A percentile compares a stretch with the other conserved stretches of the same genome.
Conservation (phyloP, 2,113 vertebrate genomes). For the Peromyscus californicus region DNA sequence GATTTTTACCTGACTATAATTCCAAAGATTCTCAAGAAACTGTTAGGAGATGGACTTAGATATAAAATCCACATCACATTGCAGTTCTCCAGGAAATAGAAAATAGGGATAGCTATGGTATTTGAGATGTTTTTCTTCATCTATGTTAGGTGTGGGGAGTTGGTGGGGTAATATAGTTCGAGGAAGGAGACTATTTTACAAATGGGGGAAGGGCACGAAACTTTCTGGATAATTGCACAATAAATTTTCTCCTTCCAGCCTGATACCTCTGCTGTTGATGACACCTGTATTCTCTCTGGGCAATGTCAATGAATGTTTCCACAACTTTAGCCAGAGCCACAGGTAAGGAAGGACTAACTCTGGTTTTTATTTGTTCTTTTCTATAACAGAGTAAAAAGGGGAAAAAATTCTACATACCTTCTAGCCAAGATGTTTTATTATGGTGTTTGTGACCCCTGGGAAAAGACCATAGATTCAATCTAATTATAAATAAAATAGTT, state of each 20-base stretch:
- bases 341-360: constrained; percentile 86
- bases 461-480: background rate
- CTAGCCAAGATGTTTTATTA: background rate
- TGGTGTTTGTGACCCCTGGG: background rate
- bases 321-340: constrained; percentile 91
- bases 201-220: background rate
- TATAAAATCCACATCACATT: constrained; percentile 18
- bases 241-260: constrained; percentile 82
- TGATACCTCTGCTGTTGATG: constrained; percentile 92
- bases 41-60: constrained; percentile 2
- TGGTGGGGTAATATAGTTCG: background rate
- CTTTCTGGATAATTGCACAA: background rate
- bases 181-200: background rate
- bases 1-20: constrained; percentile 43
- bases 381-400: background rate
- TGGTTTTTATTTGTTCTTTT: background rate
- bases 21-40: constrained; percentile 35
- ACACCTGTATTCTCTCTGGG: constrained; percentile 91
- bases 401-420: background rate
- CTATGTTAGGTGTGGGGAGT: background rate
- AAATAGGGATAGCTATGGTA: background rate
- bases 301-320: constrained; percentile 89
- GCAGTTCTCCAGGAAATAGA: constrained; percentile 1
- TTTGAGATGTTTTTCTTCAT: constrained; percentile 54
- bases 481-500: background rate